Evolutionary conservation across 23 tunicate species (phyloP).

Genomic region (Halocynthia roretzi): DNA sequence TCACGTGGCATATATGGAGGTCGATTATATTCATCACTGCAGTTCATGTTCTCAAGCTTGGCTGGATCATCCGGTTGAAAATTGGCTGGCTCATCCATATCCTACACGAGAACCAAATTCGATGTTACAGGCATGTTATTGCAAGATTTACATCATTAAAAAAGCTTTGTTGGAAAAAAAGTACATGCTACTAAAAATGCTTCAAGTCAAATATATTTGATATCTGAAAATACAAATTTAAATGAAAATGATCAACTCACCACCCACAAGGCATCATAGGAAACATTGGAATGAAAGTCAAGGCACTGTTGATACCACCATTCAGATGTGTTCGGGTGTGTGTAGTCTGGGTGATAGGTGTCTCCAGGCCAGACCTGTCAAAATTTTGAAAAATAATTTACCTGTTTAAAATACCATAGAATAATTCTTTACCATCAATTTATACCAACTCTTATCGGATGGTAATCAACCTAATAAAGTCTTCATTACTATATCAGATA

Average conservation of each 20-base stretch:
- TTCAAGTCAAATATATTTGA: too few species aligned
- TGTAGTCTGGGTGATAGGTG: conserved; percentile 90
- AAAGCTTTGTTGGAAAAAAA: too few species aligned
- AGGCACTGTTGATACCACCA: conserved; percentile 89
- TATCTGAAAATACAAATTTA: too few species aligned
- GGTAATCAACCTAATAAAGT: too few species aligned
- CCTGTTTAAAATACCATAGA: too few species aligned
- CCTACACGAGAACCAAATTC: conserved; percentile 28
- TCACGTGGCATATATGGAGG: conserved; percentile 86
- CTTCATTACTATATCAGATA: background rate
- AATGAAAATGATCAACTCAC: conserved; percentile 44
- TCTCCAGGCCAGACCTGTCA: conserved; percentile 99
- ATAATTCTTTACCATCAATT: too few species aligned
- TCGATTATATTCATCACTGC: conserved; percentile 77
- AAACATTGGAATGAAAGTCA: conserved; percentile 46
- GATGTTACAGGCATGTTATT: too few species aligned
- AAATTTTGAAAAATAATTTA: background rate
- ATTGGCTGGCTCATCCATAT: conserved; percentile 99
- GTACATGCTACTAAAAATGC: too few species aligned
- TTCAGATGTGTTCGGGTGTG: conserved; percentile 40
- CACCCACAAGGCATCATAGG: conserved; percentile 93
- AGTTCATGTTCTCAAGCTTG: conserved; percentile 70
- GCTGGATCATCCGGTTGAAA: conserved; percentile 88
- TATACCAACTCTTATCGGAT: too few species aligned
- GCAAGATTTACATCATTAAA: too few species aligned